Evolutionary conservation across 2,113 vertebrate species (phyloP), one percentile per base, ranked within the genome.

Genomic region (Pycnonotus jocosus): DNA sequence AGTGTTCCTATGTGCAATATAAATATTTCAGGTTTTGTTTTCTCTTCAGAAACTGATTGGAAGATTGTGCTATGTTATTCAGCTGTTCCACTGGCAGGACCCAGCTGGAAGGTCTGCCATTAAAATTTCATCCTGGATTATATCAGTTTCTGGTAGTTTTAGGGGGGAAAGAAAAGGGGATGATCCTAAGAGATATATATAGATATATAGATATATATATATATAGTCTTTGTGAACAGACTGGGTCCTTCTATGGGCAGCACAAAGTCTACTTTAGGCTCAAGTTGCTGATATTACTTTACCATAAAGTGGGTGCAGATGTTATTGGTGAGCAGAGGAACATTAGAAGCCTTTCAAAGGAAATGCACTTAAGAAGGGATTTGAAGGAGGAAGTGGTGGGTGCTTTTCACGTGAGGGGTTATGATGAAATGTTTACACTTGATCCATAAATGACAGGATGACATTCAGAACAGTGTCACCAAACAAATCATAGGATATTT

Each of bases 341-440:
- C 81, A 68, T 6, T 96, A 93, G 89, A 96, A 96, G 28, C 76
- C 77, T 96, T 97, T 97, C 86, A 96, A 95, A 96, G 93, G 93
- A 97, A 97, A 93, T 12, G 18, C n/a, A 66, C 84, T 94, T 93
- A 94, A 85, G 76, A 47, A 93, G 60, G 93, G 95, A 97, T 97
- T 97, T 97, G 84, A 80, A 97, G 94, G 85, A 96, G 97, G 97
- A 97, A 97, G 92, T 96, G 88, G 92, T 9, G 0, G 79, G 90
- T 96, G 81, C 62, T 96, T 95, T 96, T 88, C 95, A 97, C 70
- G 48, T 93, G 94, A 96, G 91, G 92, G 20, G 85, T 92, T 90
- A 50, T 72, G 83, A 90, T 96, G 86, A 96, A 95, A 95, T 90
- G 91, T 95, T 97, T 94, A 25, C 72, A 73, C 48, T 73, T 95